A percentile compares a stretch with the other conserved stretches of the same genome.
Evolutionary conservation across 2,113 vertebrate genomes (phyloP).

Genomic region (Chunga burmeisteri): DNA sequence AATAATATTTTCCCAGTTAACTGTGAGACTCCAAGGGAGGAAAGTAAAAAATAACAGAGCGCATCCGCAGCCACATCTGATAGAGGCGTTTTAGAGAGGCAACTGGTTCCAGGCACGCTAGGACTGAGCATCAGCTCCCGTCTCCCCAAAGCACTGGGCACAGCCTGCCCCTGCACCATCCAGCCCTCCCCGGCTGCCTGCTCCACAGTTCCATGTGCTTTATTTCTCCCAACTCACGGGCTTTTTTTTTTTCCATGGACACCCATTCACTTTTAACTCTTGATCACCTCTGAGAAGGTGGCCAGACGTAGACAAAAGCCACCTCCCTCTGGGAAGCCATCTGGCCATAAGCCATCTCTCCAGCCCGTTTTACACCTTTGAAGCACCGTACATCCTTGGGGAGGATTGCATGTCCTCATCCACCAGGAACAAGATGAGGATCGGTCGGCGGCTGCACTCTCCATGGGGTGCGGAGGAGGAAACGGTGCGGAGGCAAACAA

Average conservation of each 20-base stretch:
- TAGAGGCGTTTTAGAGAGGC: not conserved
- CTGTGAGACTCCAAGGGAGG: not conserved
- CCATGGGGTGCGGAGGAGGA: not conserved
- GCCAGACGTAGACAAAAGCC: not conserved
- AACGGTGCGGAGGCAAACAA: not conserved
- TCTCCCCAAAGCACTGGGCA: not conserved
- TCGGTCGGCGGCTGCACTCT: not conserved
- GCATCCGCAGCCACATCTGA: not conserved
- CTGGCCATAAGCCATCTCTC: not conserved
- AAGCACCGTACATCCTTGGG: not conserved
- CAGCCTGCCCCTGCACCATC: not conserved
- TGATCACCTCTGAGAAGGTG: not conserved
- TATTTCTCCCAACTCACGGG: not conserved
- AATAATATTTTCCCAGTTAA: not conserved
- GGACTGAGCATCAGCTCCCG: not conserved
- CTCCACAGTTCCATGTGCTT: not conserved
- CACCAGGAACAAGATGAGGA: not conserved
- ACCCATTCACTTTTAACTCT: not conserved
- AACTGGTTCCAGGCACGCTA: fast-evolving
- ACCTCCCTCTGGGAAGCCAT: not conserved
- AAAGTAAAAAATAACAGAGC: not conserved
- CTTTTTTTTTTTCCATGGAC: not conserved
- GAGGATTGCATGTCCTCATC: not conserved
- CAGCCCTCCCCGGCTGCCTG: not conserved
- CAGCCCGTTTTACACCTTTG: fast-evolving